These are phyloP conservation scores for Ptyas mucosa DNA, from an alignment of 2,113 vertebrate genomes.

Conservation along the genomic window DNA sequence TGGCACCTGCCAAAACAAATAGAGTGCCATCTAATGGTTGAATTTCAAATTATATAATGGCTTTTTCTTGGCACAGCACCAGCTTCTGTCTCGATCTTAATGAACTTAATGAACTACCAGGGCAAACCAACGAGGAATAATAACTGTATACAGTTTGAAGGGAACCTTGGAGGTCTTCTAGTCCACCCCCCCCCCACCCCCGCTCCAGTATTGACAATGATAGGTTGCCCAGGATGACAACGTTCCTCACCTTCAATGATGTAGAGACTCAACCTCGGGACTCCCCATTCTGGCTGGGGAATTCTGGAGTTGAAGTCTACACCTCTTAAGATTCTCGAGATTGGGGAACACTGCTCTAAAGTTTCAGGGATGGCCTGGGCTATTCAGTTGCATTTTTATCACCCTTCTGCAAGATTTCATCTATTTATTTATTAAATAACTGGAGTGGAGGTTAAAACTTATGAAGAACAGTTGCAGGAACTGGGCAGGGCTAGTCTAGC, in stretches of 20 bases:
- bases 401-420: no score
- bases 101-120: neutral
- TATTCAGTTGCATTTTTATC: no score
- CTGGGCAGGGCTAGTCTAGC: no score
- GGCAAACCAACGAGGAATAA: neutral
- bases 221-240: neutral
- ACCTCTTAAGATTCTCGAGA: no score
- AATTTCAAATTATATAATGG: neutral
- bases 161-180: neutral
- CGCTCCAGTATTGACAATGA: neutral
- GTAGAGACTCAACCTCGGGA: neutral
- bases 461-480: no score
- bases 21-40: neutral
- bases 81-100: neutral
- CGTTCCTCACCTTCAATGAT: neutral
- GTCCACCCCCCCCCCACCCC: neutral
- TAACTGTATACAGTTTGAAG: neutral
- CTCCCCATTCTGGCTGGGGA: no score
- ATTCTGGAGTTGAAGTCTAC: no score
- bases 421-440: no score
- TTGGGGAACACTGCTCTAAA: neutral
- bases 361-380: no score
- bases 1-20: neutral
- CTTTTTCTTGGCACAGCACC: neutral
- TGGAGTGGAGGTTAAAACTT: no score